Percentiles rank a stretch among this genome's conserved stretches.
phyloP scores from a whole-genome alignment of 2,888 invertebrate genomes.

The Emmelina monodactyla region DNA sequence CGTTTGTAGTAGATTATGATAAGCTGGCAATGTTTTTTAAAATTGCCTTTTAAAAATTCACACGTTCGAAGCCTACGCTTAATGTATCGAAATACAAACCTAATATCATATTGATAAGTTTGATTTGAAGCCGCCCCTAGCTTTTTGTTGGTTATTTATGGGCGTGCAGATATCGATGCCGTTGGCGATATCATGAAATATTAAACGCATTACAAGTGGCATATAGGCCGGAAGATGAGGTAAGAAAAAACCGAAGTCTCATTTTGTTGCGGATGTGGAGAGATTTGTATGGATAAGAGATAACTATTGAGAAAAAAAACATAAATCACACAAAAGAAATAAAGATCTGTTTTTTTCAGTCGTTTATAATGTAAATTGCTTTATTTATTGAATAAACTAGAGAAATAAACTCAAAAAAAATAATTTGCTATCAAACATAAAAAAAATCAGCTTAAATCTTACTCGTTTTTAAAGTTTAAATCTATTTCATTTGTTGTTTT shows the following conservation, averaged over 20 bases:
- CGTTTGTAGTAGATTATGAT: too few relatives aligned
- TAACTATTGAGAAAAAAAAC: too few relatives aligned
- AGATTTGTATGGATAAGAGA: conserved; percentile 3
- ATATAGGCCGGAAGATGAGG: conserved; percentile 59
- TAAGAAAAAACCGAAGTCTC: conserved; percentile 52
- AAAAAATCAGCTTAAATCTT: too few relatives aligned
- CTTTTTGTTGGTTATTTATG: conserved; percentile 61
- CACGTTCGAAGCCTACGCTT: conserved; percentile 12
- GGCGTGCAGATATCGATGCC: conserved; percentile 49
- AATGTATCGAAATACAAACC: conserved; percentile 30
- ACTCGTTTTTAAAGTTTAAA: too few relatives aligned
- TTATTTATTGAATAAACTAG: too few relatives aligned
- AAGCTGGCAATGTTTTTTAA: too few relatives aligned
- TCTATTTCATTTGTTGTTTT: too few relatives aligned
- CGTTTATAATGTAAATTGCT: too few relatives aligned
- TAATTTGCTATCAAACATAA: too few relatives aligned
- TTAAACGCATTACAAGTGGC: conserved; percentile 65
- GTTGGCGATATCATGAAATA: conserved; percentile 61
- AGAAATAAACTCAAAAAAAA: too few relatives aligned
- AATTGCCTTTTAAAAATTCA: conserved; percentile 1
- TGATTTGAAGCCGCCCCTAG: conserved; percentile 38
- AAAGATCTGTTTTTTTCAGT: too few relatives aligned
- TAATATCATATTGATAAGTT: conserved; percentile 63
- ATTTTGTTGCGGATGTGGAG: conserved; percentile 25
- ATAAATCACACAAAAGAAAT: conserved; percentile 16